Conservation (phyloP, 2,797 vertebrate genomes). For the Erethizon dorsatum region DNA sequence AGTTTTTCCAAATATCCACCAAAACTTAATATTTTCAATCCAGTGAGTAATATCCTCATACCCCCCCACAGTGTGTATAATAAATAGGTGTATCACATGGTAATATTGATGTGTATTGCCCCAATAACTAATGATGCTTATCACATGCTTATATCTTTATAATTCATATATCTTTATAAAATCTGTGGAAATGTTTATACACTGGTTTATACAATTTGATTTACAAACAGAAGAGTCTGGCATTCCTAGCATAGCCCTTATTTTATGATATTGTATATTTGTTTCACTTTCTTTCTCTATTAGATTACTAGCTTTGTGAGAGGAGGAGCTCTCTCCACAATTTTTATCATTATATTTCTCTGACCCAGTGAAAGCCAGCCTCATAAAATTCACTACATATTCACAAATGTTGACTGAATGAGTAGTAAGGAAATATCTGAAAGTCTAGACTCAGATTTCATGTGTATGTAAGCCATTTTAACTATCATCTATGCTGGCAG, state of each 20-base stretch:
- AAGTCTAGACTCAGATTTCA: background rate
- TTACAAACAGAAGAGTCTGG: background rate
- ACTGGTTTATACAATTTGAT: background rate
- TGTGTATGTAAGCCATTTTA: background rate
- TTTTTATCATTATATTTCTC: background rate
- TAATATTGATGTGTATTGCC: conserved; percentile 3
- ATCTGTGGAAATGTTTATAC: background rate
- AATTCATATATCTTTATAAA: background rate
- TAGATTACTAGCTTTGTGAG: background rate
- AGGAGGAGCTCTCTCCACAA: background rate
- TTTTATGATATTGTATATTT: background rate
- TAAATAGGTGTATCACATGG: background rate
- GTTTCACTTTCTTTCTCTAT: background rate
- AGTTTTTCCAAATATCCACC: background rate
- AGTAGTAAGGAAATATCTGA: background rate
- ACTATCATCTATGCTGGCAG: background rate
- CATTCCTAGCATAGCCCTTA: background rate
- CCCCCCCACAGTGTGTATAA: background rate
- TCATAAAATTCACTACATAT: background rate
- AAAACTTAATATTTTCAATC: background rate
- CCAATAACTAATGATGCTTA: background rate
- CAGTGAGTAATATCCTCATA: background rate
- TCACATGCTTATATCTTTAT: background rate
- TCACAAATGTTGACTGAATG: background rate
- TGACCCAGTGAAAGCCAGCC: background rate